Evolutionary conservation across 2,113 vertebrate genomes (phyloP).

Genomic region (Sigmodon hispidus): DNA sequence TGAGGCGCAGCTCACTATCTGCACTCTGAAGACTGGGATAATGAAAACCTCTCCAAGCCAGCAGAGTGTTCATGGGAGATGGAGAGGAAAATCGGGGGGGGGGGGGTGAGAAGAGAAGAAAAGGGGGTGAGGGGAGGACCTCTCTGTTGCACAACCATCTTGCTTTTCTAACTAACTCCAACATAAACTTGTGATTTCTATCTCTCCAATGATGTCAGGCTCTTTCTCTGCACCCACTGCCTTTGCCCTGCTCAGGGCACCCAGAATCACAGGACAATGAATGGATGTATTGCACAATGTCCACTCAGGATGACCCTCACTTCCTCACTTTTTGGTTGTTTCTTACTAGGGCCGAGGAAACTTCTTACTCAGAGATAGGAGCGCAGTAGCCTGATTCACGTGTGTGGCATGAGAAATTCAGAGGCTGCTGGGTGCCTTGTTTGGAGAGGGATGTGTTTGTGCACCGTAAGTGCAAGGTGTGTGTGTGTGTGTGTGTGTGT

Average conservation of each 20-base stretch:
- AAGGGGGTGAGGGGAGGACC: background rate
- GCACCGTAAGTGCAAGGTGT: no score
- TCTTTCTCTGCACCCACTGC: background rate
- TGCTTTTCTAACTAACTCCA: background rate
- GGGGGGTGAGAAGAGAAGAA: no score
- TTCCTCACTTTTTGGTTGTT: background rate
- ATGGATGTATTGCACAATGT: background rate
- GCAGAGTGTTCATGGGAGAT: no score
- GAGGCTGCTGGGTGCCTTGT: background rate
- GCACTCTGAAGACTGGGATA: background rate
- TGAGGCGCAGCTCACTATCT: accelerated
- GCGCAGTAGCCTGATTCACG: background rate
- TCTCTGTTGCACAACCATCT: background rate
- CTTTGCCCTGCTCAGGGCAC: background rate
- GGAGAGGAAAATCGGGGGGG: background rate
- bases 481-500: no score
- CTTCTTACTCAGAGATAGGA: background rate
- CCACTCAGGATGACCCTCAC: background rate
- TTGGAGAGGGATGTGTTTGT: background rate
- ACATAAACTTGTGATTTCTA: accelerated
- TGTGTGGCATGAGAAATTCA: background rate
- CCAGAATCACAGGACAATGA: background rate
- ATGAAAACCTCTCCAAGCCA: background rate
- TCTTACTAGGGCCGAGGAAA: background rate
- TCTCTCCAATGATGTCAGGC: background rate